Evolutionary conservation across 2,888 invertebrate species (phyloP).

Genomic region (Hydroisotoma schaefferi): DNA sequence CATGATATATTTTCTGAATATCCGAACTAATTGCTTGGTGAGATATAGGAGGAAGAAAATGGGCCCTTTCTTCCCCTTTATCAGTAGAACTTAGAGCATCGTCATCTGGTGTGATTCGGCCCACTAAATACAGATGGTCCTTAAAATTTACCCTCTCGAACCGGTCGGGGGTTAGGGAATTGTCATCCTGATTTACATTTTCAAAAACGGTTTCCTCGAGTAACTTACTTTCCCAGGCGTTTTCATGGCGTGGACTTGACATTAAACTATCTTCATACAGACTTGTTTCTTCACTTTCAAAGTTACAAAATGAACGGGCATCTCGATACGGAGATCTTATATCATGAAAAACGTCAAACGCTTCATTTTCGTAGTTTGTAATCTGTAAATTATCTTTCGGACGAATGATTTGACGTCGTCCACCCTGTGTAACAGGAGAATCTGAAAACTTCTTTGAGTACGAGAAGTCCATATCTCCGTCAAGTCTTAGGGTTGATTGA

Average conservation of each 20-base stretch:
- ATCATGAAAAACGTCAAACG: not conserved
- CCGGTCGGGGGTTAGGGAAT: not conserved
- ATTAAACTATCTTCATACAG: not conserved
- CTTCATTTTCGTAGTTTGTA: slow-evolving; percentile 9
- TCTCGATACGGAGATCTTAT: not conserved
- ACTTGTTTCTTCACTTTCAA: not conserved
- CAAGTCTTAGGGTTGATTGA: slow-evolving; percentile 62
- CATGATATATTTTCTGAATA: not conserved
- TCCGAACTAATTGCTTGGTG: not conserved
- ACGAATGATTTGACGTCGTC: not conserved
- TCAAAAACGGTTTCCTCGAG: not conserved
- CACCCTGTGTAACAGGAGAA: not conserved
- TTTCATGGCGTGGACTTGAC: not conserved
- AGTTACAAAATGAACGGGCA: not conserved
- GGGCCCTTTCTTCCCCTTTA: slow-evolving; percentile 57
- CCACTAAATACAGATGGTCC: slow-evolving; percentile 10
- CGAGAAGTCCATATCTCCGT: slow-evolving; percentile 55
- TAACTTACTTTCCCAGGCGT: slow-evolving; percentile 1
- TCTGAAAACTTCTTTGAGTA: slow-evolving; percentile 7
- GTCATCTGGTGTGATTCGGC: slow-evolving; percentile 50
- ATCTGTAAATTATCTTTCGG: not conserved
- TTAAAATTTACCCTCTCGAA: not conserved
- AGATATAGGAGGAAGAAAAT: not conserved
- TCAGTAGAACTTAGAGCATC: slow-evolving; percentile 61
- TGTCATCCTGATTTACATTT: not conserved